Evolutionary conservation across 2,888 invertebrate genomes (phyloP).

Genomic region (Thereva unica): DNA sequence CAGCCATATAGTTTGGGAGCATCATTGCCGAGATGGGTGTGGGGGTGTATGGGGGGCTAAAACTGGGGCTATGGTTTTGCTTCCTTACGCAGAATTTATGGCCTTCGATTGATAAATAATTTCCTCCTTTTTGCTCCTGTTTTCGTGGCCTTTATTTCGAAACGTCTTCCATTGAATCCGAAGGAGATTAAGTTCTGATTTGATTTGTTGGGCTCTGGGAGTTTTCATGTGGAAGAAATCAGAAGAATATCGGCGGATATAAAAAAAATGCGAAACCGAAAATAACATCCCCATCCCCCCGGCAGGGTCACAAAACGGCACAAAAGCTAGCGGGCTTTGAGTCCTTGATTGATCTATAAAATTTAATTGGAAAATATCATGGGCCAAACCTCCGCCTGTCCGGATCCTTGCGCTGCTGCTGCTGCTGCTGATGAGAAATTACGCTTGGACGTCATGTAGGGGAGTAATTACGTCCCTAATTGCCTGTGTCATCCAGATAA

Average conservation of each 20-base stretch:
- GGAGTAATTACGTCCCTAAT: too few relatives aligned
- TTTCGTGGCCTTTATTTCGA: constrained; percentile 9
- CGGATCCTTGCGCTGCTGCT: too few relatives aligned
- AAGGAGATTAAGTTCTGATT: constrained; percentile 26
- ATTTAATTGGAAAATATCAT: constrained; percentile 38
- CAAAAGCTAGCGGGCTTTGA: neutral
- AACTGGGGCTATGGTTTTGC: constrained; percentile 6
- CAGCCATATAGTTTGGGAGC: too few relatives aligned
- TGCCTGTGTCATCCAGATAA: too few relatives aligned
- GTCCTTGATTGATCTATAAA: constrained; percentile 38
- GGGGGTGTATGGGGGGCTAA: too few relatives aligned
- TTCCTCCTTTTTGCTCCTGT: constrained; percentile 3
- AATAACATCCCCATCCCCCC: neutral
- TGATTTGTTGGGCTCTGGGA: constrained; percentile 13
- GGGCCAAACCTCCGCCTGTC: neutral
- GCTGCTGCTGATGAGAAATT: too few relatives aligned
- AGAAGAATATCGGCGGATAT: constrained; percentile 26
- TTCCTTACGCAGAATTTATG: constrained; percentile 38
- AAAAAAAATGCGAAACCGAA: constrained; percentile 6
- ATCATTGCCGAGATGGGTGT: too few relatives aligned
- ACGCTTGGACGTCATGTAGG: too few relatives aligned
- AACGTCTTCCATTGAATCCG: constrained; percentile 5
- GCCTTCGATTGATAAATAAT: constrained; percentile 40
- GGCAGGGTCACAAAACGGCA: constrained; percentile 9
- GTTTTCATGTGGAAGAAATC: constrained; percentile 23